Base-by-base conservation (phyloP, 1,140 invertebrate species). In the Bilobella aurantiaca region DNA sequence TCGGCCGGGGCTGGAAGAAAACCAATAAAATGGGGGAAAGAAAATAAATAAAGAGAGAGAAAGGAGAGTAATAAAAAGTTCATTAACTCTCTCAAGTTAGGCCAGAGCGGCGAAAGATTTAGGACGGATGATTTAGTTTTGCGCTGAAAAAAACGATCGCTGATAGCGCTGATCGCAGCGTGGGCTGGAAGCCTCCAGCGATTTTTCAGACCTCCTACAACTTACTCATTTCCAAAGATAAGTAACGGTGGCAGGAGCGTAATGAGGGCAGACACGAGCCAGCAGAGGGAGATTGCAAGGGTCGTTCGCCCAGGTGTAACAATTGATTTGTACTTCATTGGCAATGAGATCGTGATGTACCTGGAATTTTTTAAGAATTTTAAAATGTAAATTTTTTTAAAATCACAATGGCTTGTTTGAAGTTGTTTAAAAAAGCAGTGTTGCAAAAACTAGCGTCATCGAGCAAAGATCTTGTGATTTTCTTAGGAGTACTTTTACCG, bases 301-400 rank as follows among this genome's bases (percentile, higher is more conserved):
- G 62, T 53, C 25, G 28, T 62, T 62, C 70, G 37, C 46, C 46
- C 42, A 5, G 62, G 58, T 0, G 67, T 71, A 1, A 71, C 64
- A 23, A 71, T 69, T 21, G 67, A 66, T 61, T 69, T 68, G 70
- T 71, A 71, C 46, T 63, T 61, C 70, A 71, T 71, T n/a, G 70
- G 70, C 8, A 60, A 61, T 16, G 67, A 63, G 47, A 71, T 71
- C 21, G 70, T 71, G 23, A 71, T 67, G 53, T 67, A 71, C 31
- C 70, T 71, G 64, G 31, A 59, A n/a, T n/a, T n/a, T n/a, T n/a
- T n/a, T n/a, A n/a, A n/a, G n/a, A n/a, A n/a, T n/a, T n/a, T n/a
- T n/a, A n/a, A n/a, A n/a, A n/a, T n/a, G n/a, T n/a, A n/a, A n/a
- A n/a, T n/a, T n/a, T n/a, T n/a, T n/a, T n/a, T n/a, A n/a, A n/a